phyloP scores from a whole-genome alignment of 2,797 vertebrate species.

The Hapalemur alaotrensis region DNA sequence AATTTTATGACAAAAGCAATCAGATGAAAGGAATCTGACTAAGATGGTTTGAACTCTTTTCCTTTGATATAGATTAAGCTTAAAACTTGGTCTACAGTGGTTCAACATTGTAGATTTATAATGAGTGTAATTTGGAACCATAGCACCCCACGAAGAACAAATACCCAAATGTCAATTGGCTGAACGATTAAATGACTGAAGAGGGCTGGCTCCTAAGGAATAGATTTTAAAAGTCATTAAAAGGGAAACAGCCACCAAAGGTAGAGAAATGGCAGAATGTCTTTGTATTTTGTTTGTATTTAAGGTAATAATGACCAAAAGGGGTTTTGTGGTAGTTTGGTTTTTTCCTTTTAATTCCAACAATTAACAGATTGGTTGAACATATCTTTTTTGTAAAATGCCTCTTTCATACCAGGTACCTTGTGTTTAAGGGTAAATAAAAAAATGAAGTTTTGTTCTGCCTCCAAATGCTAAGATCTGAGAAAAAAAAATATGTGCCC shows the following conservation, averaged over 20 bases:
- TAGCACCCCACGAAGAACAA: constrained; percentile 30
- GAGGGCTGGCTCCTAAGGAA: not conserved
- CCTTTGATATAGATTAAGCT: constrained; percentile 32
- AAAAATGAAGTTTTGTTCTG: constrained; percentile 44
- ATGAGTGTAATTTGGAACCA: not conserved
- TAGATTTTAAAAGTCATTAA: constrained; percentile 7
- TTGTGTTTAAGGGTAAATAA: not conserved
- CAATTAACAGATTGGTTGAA: constrained; percentile 21
- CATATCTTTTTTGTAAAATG: not conserved
- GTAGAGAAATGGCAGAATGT: not conserved
- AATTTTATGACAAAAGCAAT: constrained; percentile 66
- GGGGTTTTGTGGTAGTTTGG: not conserved
- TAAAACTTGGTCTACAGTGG: constrained; percentile 12
- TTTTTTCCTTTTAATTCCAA: not conserved
- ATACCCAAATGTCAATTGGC: constrained; percentile 5
- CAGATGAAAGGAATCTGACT: constrained; percentile 67
- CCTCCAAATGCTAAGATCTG: constrained; percentile 43
- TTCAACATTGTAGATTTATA: constrained; percentile 43
- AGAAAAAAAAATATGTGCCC: not conserved
- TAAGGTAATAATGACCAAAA: not conserved
- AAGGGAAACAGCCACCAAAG: constrained; percentile 28
- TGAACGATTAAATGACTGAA: not conserved
- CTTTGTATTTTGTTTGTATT: not conserved
- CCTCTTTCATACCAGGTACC: not conserved
- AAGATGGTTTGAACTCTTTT: not conserved